A percentile compares a stretch with the other conserved stretches of the same genome.
Evolutionary conservation across 2,797 vertebrate species (phyloP).

Genomic region (Chaetophractus vellerosus): DNA sequence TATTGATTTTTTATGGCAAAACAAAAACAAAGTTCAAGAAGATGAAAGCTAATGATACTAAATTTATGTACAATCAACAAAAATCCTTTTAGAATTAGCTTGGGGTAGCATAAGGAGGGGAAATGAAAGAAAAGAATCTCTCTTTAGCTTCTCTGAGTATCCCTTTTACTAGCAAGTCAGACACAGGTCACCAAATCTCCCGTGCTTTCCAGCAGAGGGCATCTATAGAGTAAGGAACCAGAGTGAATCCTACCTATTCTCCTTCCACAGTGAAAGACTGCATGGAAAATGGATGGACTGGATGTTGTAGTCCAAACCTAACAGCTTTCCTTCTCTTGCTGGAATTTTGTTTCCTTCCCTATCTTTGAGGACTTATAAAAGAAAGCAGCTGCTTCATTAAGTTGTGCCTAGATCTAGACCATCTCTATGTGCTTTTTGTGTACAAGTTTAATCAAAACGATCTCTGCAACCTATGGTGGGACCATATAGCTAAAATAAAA

Average conservation of each 20-base stretch:
- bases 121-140: not conserved
- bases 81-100: not conserved
- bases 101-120: not conserved
- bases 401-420: too few species aligned
- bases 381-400: not conserved
- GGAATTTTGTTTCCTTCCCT: not conserved
- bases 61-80: not conserved
- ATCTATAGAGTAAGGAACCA: slow-evolving; percentile 16
- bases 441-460: not conserved
- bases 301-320: not conserved
- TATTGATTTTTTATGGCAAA: slow-evolving; percentile 45
- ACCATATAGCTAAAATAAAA: not conserved
- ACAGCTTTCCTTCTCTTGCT: not conserved
- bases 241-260: not conserved
- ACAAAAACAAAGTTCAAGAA: slow-evolving; percentile 35
- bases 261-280: not conserved
- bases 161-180: not conserved
- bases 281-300: not conserved
- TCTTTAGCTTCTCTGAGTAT: not conserved
- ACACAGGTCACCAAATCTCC: not conserved
- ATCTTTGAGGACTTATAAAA: not conserved
- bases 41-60: not conserved
- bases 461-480: not conserved
- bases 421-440: not conserved
- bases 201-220: slow-evolving; percentile 73